Percentiles rank a stretch among this genome's conserved stretches.
These are phyloP conservation scores for Agrochola lychnidis DNA, from an alignment of 2,888 invertebrate genomes.

Conservation along the genomic window DNA sequence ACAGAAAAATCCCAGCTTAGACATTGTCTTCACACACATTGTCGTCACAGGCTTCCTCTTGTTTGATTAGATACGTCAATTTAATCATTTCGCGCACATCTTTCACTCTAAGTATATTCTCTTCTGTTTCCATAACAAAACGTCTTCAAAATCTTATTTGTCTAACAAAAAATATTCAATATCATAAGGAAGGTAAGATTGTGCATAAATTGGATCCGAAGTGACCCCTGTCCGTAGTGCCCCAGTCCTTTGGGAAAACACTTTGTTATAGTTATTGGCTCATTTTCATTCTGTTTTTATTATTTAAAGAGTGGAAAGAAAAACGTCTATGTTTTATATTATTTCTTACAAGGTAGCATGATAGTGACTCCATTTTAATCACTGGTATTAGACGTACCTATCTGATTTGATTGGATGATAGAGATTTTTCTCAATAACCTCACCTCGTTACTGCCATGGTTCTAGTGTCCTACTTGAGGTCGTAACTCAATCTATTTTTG, in stretches of 20 bases:
- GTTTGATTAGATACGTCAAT: neutral
- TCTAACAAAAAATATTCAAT: conserved; percentile 63
- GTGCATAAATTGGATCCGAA: conserved; percentile 73
- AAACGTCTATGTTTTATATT: neutral
- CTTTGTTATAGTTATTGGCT: conserved; percentile 39
- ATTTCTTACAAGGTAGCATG: neutral
- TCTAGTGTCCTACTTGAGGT: neutral
- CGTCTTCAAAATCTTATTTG: conserved; percentile 37
- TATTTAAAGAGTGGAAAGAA: neutral
- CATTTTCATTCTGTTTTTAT: conserved; percentile 43
- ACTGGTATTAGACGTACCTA: neutral
- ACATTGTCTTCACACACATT: neutral
- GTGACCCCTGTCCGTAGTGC: conserved; percentile 52
- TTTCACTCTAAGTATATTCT: neutral
- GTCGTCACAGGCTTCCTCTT: neutral
- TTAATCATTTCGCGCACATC: neutral
- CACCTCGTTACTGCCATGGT: neutral
- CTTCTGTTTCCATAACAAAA: conserved; percentile 1
- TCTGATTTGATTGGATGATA: neutral
- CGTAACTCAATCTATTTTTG: neutral
- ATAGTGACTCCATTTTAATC: neutral
- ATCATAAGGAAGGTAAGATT: conserved; percentile 75
- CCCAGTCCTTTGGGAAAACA: conserved; percentile 41
- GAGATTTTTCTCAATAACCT: neutral
- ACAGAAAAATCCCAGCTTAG: neutral